A percentile compares a stretch with the other conserved stretches of the same genome.
Evolutionary conservation across 2,888 invertebrate species (phyloP).

Genomic region (Nomada hirtipes): DNA sequence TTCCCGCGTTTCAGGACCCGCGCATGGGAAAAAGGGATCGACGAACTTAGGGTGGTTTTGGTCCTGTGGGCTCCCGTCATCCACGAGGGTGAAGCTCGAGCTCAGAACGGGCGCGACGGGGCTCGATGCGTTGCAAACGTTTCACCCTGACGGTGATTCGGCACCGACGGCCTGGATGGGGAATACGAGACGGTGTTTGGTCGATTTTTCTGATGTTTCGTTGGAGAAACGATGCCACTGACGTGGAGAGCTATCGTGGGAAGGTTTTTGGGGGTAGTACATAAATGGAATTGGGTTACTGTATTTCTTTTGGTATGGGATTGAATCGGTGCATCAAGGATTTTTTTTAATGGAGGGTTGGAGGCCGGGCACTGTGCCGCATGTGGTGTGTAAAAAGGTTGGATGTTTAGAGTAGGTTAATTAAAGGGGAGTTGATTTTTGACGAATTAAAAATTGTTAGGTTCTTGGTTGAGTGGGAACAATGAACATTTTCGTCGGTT

Average conservation of each 20-base stretch:
- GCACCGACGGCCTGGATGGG: background rate
- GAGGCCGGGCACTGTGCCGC: too few relatives aligned
- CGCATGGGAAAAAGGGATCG: constrained; percentile 32
- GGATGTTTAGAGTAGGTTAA: background rate
- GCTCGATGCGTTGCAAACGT: background rate
- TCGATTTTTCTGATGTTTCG: background rate
- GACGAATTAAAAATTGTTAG: too few relatives aligned
- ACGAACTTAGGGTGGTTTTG: constrained; percentile 5
- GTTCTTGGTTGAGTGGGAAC: background rate
- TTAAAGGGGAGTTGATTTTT: background rate
- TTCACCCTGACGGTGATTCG: constrained; percentile 7
- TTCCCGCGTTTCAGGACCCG: constrained; percentile 44
- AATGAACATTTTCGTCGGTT: background rate
- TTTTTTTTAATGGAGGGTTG: too few relatives aligned
- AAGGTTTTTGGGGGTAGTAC: background rate
- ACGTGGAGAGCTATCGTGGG: background rate
- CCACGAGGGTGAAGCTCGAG: constrained; percentile 37
- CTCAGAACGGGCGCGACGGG: constrained; percentile 12
- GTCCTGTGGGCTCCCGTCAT: constrained; percentile 28
- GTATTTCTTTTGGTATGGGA: background rate
- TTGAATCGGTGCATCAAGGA: background rate
- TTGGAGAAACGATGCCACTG: background rate
- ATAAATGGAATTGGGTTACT: background rate
- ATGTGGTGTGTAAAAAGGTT: background rate
- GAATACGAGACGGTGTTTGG: constrained; percentile 12